Evolutionary conservation across 2,888 invertebrate species (phyloP), one percentile per base, ranked within the genome.

Genomic region (Cheilosia vernalis): DNA sequence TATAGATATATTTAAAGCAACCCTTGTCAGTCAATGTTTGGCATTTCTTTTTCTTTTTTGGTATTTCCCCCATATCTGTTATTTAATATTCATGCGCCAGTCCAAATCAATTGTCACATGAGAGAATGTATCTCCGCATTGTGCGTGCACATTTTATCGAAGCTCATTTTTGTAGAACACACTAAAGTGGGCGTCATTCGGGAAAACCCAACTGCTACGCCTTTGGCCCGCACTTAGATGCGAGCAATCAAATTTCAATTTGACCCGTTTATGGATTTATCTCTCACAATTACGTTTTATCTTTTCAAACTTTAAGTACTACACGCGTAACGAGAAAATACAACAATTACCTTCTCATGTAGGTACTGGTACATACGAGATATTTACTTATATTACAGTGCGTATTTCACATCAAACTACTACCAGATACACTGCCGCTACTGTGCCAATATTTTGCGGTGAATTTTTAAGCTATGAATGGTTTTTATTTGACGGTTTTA

Each of bases 111-210:
- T 30, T 53, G 30, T 61, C 47, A 56, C 66, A 81, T 74, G 24
- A 63, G 40, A 56, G 44, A 33, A 61, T 58, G 10, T 51, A 21
- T 42, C 19, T 40, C 47, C 27, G 7, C 55, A 47, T 30, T 42
- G n/a, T 78, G 44, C 44, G 53, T 13, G 21, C 1, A 51, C 24
- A 51, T 13, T 2, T 27, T 17, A 47, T 21, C 24, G 10, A 6
- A 47, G 17, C 2, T 4, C 19, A 6, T 21, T 19, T 21, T 49
- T 21, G 21, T 19, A 19, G 2, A 55, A 56, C 17, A 47, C 9
- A 9, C 30, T 9, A 66, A 42, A 56, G 42, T 66, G 83, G 83
- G 83, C 78, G 78, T 83, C 55, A 51, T 27, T 27, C 27, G 27
- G 6, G 27, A 27, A 27, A 27, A 27, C 27, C 27, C 27, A 27